Evolutionary conservation across 2,113 vertebrate genomes (phyloP), one percentile per base, ranked within the genome.

Genomic region (Epinephelus fuscoguttatus): DNA sequence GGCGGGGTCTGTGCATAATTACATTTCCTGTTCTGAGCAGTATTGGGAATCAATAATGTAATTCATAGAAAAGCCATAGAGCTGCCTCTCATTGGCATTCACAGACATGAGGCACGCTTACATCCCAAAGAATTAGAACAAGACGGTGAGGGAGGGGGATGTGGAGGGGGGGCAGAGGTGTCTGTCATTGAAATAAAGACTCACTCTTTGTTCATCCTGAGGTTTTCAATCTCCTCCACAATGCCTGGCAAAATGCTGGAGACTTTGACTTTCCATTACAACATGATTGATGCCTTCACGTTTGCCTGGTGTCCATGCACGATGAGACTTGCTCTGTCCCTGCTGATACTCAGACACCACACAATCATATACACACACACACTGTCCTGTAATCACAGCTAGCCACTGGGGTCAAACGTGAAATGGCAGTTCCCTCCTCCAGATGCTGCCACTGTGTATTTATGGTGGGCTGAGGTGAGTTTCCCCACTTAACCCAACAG

Each of bases 31-130:
- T 95, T 95, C 88, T 92, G 95, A 95, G 90, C 94, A 92, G 93
- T 96, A 96, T 95, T 95, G 96, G 94, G 94, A 97, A 97, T 97
- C 96, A 95, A 95, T 96, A 96, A 92, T 93, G 93, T 96, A 96
- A 96, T 97, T 97, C 96, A 96, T 95, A 95, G 93, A 93, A 93
- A 90, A 90, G 92, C 94, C 84, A 81, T 91, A 88, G 84, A 93
- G 85, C 87, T 87, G 90, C 90, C 94, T 86, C 70, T 82, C 88
- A 94, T 94, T 81, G 86, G 89, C 74, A 85, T 93, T 94, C 95
- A 92, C 91, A 86, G 93, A 73, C 85, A 90, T 88, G 89, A 84
- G 89, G 75, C 92, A 67, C 21, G 84, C 83, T 86, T 70, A 86
- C 87, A 89, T 92, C 88, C 92, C 80, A 25, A 85, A 84, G 87